phyloP scores from a whole-genome alignment of 2,113 vertebrate genomes.

The Genyomyrus donnyi region DNA sequence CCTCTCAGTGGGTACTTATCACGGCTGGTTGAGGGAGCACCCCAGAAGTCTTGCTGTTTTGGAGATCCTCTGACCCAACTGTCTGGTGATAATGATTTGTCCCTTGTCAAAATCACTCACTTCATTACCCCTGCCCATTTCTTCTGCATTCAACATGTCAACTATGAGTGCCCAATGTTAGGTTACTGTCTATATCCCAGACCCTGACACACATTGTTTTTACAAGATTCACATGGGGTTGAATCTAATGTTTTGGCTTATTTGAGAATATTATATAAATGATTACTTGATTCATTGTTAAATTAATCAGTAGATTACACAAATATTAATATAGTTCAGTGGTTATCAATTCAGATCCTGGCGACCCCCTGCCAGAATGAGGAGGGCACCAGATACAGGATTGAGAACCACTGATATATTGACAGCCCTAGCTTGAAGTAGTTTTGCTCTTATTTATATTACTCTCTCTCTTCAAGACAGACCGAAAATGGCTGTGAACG shows the following conservation, averaged over 20 bases:
- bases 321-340: no score
- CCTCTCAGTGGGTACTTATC: no score
- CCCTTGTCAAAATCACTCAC: no score
- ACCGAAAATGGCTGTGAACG: constrained; percentile 77
- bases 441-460: not conserved
- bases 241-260: not conserved
- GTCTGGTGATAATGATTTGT: no score
- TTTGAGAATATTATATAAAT: not conserved
- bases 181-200: not conserved
- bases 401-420: not conserved
- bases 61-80: no score
- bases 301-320: not conserved
- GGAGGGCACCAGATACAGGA: no score
- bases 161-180: not conserved
- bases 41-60: no score
- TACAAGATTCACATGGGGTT: not conserved
- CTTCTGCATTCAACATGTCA: not conserved
- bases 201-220: not conserved
- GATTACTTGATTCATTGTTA: not conserved
- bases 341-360: no score
- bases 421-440: not conserved
- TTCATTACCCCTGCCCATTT: not conserved
- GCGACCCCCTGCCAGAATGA: no score
- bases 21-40: no score
- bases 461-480: not conserved